Conservation (phyloP, 2,113 vertebrate genomes). For the Peromyscus leucopus region DNA sequence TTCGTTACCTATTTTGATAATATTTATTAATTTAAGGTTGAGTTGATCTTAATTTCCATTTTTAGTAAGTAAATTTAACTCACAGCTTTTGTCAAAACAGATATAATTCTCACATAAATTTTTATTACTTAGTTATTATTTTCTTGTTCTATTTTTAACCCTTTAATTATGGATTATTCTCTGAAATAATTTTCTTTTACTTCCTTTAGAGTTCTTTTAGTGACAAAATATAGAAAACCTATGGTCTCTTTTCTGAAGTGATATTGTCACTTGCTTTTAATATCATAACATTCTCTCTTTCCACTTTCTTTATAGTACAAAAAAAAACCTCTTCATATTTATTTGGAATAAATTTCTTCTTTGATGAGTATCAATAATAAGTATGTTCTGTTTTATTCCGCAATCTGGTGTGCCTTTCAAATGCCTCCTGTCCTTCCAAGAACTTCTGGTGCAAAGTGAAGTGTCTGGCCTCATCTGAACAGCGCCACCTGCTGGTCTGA, state of each 20-base stretch:
- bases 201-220: background rate
- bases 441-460: fast-evolving
- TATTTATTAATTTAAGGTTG: background rate
- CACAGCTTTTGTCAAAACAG: background rate
- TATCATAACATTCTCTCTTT: background rate
- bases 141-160: background rate
- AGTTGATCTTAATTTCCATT: background rate
- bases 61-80: background rate
- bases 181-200: background rate
- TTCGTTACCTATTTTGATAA: background rate
- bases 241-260: background rate
- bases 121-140: background rate
- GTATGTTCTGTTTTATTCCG: background rate
- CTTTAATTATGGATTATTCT: background rate
- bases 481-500: background rate
- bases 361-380: background rate
- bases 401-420: background rate
- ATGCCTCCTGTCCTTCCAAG: background rate
- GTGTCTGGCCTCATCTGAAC: fast-evolving
- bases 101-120: background rate
- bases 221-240: background rate
- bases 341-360: background rate
- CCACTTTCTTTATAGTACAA: background rate
- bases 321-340: background rate
- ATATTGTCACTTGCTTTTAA: background rate